Evolutionary conservation across 2,888 invertebrate genomes (phyloP), one percentile per base, ranked within the genome.

Genomic region (Arctia plantaginis): DNA sequence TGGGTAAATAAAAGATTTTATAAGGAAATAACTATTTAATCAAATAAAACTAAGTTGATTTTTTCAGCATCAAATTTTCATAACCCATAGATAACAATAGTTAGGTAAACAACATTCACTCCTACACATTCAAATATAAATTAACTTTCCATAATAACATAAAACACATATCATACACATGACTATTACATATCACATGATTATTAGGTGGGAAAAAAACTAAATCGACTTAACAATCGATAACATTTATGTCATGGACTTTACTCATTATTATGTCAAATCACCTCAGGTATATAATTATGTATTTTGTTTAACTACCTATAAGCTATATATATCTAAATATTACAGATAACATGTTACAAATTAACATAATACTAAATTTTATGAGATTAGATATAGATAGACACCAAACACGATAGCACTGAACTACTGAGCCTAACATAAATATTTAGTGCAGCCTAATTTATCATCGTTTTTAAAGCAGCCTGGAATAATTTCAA

Each of bases 121-220:
- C 71, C n/a, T 62, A 67, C 41, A 69, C 70, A 76, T 65, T 20
- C n/a, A 69, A 12, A 59, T 62, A 41, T 62, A 62, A 62, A 62
- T 70, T 47, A 72, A 73, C 33, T 73, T 72, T 59, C 47, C 65
- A 77, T 73, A 80, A 71, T 80, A 70, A 70, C 41, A 70, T 41
- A 75, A 79, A 80, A 78, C 78, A 75, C 78, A 78, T 88, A n/a
- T n/a, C n/a, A n/a, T 89, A 87, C 87, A 89, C 88, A 89, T 85
- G 83, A 87, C 88, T 85, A 81, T 74, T 73, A n/a, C n/a, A n/a
- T n/a, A 89, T 88, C 87, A 89, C 88, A 89, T 85, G 83, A 87
- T 89, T 85, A 81, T 74, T 73, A 81, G 88, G 88, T 88, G 87
- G 89, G 89, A 82, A 27, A 62, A 70, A 74, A 59, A 64, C 33